phyloP scores from a whole-genome alignment of 2,888 invertebrate species.

The Mycogona germanica region DNA sequence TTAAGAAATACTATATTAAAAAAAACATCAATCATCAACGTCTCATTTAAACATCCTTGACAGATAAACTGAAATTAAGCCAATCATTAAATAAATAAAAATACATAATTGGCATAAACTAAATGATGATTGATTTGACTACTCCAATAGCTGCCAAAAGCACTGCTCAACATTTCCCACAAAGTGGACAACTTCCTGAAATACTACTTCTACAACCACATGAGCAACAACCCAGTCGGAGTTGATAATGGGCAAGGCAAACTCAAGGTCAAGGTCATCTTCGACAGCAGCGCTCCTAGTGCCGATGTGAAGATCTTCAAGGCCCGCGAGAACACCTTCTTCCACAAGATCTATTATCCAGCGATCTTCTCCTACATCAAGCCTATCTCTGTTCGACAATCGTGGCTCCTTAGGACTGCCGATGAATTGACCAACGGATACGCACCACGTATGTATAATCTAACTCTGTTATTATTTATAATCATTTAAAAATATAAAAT shows the following conservation, averaged over 20 bases:
- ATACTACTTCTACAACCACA: constrained; percentile 6
- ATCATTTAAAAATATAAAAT: too few relatives aligned
- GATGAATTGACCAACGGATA: constrained; percentile 9
- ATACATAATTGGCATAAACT: too few relatives aligned
- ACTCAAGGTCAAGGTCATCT: not conserved
- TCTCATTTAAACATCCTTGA: too few relatives aligned
- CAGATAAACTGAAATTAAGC: too few relatives aligned
- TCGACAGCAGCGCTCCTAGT: constrained; percentile 1
- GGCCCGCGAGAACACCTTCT: constrained; percentile 20
- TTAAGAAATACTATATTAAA: too few relatives aligned
- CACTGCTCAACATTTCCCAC: constrained; percentile 14
- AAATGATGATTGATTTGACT: too few relatives aligned
- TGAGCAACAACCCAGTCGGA: constrained; percentile 10
- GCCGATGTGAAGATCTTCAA: constrained; percentile 20
- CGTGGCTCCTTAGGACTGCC: not conserved
- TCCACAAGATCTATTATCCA: constrained; percentile 17
- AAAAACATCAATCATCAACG: too few relatives aligned
- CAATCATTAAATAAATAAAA: too few relatives aligned
- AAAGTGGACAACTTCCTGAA: constrained; percentile 18
- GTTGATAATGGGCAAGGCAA: constrained; percentile 9
- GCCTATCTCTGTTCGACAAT: not conserved
- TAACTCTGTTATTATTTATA: too few relatives aligned
- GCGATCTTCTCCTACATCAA: not conserved
- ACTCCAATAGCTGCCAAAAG: constrained; percentile 15
- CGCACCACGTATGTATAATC: constrained; percentile 8